Percentiles rank a stretch among this genome's conserved stretches.
These are phyloP conservation scores for Dasyornis broadbenti DNA, from an alignment of 2,113 vertebrate species.

Conservation along the genomic window DNA sequence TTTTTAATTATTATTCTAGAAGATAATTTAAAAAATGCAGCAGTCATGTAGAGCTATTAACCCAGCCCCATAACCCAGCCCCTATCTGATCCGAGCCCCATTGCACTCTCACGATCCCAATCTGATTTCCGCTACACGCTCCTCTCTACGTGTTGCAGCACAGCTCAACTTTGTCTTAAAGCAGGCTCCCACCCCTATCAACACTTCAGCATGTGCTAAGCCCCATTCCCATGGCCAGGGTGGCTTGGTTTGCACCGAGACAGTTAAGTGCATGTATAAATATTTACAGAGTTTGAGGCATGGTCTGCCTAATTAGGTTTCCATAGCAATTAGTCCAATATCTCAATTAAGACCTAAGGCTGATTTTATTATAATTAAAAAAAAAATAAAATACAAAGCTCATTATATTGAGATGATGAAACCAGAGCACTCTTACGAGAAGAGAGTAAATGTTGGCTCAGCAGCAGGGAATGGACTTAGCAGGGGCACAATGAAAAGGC, in stretches of 20 bases:
- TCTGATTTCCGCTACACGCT: neutral
- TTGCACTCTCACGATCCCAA: neutral
- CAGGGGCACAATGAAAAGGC: neutral
- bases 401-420: conserved; percentile 48
- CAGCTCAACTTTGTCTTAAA: neutral
- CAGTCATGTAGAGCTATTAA: neutral
- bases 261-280: conserved; percentile 19
- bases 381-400: conserved; percentile 47
- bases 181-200: conserved; percentile 14
- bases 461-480: neutral
- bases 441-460: conserved; percentile 1
- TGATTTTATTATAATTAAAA: conserved; percentile 46
- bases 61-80: neutral
- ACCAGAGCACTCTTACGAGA: conserved; percentile 21
- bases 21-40: neutral
- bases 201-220: neutral
- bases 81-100: neutral
- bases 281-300: conserved; percentile 54
- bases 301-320: conserved; percentile 52
- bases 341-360: conserved; percentile 54
- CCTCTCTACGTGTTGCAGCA: neutral
- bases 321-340: conserved; percentile 57
- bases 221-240: conserved; percentile 21
- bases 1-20: neutral
- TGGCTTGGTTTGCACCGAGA: conserved; percentile 15